These are phyloP conservation scores for Rattus norvegicus DNA, from an alignment of 2,113 vertebrate genomes.

Conservation along the genomic window GRCr8 NC_086021.1:100478001-100478500, in stretches of 20 bases:
- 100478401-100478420: neutral
- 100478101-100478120: neutral
- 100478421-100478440: neutral
- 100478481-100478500: neutral
- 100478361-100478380: neutral
- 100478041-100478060: neutral
- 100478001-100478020: neutral
- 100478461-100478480: neutral
- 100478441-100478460: neutral
- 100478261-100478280: neutral
- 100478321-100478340: neutral
- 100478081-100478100: neutral
- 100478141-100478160: neutral
- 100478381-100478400: neutral
- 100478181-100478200: neutral
- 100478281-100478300: neutral
- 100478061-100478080: neutral
- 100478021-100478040: neutral
- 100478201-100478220: neutral
- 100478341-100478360: constrained; percentile 21
- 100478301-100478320: neutral
- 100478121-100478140: neutral
- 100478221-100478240: neutral
- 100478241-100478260: neutral
- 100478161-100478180: neutral